Percentiles rank a stretch among this genome's conserved stretches.
Evolutionary conservation across 23 tunicate genomes (phyloP).

Genomic region (Corella eumyota): DNA sequence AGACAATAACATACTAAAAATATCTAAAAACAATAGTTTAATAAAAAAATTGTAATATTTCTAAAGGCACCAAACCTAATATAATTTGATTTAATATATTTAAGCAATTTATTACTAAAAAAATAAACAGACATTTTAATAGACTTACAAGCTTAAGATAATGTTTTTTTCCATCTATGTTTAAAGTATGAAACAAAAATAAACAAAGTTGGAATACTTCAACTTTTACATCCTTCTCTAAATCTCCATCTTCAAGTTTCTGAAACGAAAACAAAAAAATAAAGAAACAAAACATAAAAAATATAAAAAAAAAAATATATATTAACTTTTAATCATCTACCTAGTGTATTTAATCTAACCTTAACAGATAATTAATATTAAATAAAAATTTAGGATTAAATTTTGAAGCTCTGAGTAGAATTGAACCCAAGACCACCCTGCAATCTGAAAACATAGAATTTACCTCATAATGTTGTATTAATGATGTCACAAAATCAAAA

Average conservation of each 20-base stretch:
- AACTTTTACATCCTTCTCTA: constrained; percentile 27
- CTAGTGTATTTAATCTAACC: too few species aligned
- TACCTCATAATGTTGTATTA: constrained; percentile 1
- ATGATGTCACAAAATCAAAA: not conserved
- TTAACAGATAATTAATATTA: not conserved
- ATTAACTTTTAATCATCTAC: too few species aligned
- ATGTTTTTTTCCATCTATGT: constrained; percentile 15
- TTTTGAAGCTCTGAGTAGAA: not conserved
- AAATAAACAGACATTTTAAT: not conserved
- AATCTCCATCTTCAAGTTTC: not conserved
- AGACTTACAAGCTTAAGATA: constrained; percentile 28
- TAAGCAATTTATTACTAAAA: too few species aligned
- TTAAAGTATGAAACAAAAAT: constrained; percentile 62
- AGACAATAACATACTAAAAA: too few species aligned
- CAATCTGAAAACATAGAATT: not conserved
- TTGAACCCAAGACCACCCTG: not conserved
- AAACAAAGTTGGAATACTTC: constrained; percentile 52
- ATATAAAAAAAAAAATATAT: too few species aligned
- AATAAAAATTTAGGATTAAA: not conserved
- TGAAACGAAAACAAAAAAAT: too few species aligned
- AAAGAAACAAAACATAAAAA: too few species aligned
- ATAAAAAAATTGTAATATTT: too few species aligned
- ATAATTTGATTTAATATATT: too few species aligned
- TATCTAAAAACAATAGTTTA: too few species aligned
- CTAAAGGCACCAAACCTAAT: too few species aligned